A percentile compares a stretch with the other conserved stretches of the same genome.
These are phyloP conservation scores for Myrmecobius fasciatus DNA, from an alignment of 2,113 vertebrate genomes.

Conservation along the genomic window DNA sequence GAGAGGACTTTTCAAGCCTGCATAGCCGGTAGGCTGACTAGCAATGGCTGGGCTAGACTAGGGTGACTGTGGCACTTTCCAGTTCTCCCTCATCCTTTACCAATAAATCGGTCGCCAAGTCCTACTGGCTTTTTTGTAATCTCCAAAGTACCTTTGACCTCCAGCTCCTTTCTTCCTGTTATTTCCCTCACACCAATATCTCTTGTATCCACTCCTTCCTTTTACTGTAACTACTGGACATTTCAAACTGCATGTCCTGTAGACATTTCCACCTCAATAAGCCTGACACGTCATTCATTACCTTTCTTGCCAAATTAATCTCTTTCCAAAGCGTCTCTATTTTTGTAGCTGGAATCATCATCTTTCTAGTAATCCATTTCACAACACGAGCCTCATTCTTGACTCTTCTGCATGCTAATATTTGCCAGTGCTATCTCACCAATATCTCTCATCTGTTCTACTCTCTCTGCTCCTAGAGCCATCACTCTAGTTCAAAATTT, in stretches of 20 bases:
- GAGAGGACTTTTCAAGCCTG: neutral
- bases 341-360: neutral
- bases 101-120: neutral
- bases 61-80: neutral
- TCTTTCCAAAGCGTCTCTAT: neutral
- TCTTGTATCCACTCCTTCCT: neutral
- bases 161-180: neutral
- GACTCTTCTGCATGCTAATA: neutral
- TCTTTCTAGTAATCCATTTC: neutral
- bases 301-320: neutral
- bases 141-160: neutral
- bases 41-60: neutral
- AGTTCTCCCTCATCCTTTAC: too few relatives aligned
- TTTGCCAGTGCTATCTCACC: neutral
- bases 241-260: neutral
- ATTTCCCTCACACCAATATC: neutral
- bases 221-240: neutral
- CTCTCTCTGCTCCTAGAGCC: neutral
- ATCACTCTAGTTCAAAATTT: neutral
- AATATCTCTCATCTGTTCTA: neutral
- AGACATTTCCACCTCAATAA: neutral
- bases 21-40: neutral
- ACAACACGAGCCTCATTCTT: neutral
- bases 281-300: neutral
- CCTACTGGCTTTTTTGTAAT: neutral